Evolutionary conservation across 2,888 invertebrate species (phyloP).

Genomic region (Microdon myrmicae): DNA sequence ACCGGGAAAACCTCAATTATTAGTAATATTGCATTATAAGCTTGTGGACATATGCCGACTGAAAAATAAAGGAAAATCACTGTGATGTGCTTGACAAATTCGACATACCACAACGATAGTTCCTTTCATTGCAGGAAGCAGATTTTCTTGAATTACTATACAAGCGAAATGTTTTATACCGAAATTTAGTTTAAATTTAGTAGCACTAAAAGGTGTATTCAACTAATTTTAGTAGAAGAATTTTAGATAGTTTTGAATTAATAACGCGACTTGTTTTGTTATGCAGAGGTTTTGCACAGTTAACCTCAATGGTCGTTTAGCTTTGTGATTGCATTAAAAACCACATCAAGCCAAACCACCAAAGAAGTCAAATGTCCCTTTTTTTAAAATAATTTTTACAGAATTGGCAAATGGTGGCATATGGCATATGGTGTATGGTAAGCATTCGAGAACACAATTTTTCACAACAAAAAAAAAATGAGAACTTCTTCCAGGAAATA

Average conservation of each 20-base stretch:
- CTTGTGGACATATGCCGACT: no score
- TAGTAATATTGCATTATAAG: no score
- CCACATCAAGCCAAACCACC: conserved; percentile 67
- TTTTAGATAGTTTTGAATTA: no score
- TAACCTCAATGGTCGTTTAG: conserved; percentile 65
- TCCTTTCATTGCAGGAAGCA: conserved; percentile 58
- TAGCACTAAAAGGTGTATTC: neutral
- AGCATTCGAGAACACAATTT: no score
- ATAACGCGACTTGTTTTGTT: neutral
- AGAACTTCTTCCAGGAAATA: no score
- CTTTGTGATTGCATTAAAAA: conserved; percentile 58
- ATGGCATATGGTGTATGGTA: no score
- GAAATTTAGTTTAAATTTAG: no score
- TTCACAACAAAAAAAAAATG: no score
- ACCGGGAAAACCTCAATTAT: no score
- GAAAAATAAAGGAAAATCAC: conserved; percentile 67
- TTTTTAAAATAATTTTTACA: no score
- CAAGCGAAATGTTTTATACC: conserved; percentile 3
- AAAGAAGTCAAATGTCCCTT: conserved; percentile 66
- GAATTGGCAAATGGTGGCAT: no score
- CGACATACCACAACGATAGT: conserved; percentile 67
- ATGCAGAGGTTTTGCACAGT: conserved; percentile 54
- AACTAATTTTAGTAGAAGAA: no score
- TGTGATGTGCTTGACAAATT: conserved; percentile 61
- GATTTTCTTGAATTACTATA: neutral